Evolutionary conservation across 2,888 invertebrate species (phyloP).

Genomic region (Xanthia icteritia): DNA sequence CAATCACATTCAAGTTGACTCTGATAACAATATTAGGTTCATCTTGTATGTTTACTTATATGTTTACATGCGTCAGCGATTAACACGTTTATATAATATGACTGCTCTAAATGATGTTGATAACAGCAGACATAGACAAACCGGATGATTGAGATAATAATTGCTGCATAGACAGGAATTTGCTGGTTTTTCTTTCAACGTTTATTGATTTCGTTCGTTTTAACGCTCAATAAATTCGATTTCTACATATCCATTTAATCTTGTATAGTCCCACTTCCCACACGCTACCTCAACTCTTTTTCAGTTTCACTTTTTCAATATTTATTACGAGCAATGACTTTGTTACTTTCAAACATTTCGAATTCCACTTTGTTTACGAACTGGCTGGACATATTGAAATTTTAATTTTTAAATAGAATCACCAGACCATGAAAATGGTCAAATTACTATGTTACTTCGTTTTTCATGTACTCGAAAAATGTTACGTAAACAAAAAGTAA

Average conservation of each 20-base stretch:
- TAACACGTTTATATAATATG: slow-evolving; percentile 29
- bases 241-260: not conserved
- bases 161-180: not conserved
- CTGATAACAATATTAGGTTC: slow-evolving; percentile 57
- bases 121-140: slow-evolving; percentile 1
- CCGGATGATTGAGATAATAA: slow-evolving; percentile 11
- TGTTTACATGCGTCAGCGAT: slow-evolving; percentile 57
- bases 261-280: not conserved
- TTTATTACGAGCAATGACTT: not conserved
- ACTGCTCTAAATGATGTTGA: slow-evolving; percentile 7
- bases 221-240: not conserved
- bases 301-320: slow-evolving; percentile 6
- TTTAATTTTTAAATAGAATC: slow-evolving; percentile 16
- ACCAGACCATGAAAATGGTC: slow-evolving; percentile 15
- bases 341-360: not conserved
- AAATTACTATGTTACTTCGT: not conserved
- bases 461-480: slow-evolving; percentile 1
- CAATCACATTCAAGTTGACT: slow-evolving; percentile 55
- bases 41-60: slow-evolving; percentile 36
- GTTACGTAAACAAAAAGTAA: slow-evolving; percentile 17
- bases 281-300: slow-evolving; percentile 1
- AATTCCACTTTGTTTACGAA: slow-evolving; percentile 21
- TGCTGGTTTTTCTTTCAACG: not conserved
- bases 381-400: not conserved
- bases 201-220: not conserved